These are phyloP conservation scores for Prionailurus viverrinus DNA, from an alignment of 2,113 vertebrate species.

Conservation along the genomic window DNA sequence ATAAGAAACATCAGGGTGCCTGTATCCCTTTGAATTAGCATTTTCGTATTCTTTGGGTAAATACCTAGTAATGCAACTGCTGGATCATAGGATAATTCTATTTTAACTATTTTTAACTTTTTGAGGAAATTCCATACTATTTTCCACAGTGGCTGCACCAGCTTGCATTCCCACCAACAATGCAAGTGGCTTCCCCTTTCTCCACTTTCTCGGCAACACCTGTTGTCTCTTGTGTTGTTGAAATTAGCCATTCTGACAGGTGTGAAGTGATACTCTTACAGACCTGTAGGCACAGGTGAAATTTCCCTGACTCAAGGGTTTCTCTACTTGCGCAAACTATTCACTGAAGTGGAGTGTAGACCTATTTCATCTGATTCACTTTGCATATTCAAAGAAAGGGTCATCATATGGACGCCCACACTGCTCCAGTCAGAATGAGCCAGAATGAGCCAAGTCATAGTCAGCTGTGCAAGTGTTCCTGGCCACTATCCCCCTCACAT, in stretches of 20 bases:
- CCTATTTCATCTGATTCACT: background rate
- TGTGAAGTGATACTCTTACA: background rate
- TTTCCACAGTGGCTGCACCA: background rate
- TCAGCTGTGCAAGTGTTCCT: background rate
- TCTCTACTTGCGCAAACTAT: background rate
- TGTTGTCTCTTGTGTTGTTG: background rate
- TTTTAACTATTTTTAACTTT: background rate
- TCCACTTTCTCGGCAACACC: background rate
- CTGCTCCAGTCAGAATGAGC: background rate
- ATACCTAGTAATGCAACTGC: background rate
- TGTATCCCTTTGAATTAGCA: background rate
- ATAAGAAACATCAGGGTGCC: background rate
- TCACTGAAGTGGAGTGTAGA: background rate
- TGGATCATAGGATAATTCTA: background rate
- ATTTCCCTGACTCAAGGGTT: background rate
- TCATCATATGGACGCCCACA: background rate
- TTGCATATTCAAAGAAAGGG: background rate
- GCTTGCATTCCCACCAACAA: background rate
- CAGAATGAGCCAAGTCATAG: background rate
- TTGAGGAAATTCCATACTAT: background rate
- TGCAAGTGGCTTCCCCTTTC: background rate
- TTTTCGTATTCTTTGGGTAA: background rate
- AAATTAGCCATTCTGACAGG: background rate
- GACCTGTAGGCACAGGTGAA: background rate
- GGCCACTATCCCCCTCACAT: background rate